These are phyloP conservation scores for Argyrosomus japonicus DNA, from an alignment of 2,113 vertebrate species.

Conservation along the genomic window DNA sequence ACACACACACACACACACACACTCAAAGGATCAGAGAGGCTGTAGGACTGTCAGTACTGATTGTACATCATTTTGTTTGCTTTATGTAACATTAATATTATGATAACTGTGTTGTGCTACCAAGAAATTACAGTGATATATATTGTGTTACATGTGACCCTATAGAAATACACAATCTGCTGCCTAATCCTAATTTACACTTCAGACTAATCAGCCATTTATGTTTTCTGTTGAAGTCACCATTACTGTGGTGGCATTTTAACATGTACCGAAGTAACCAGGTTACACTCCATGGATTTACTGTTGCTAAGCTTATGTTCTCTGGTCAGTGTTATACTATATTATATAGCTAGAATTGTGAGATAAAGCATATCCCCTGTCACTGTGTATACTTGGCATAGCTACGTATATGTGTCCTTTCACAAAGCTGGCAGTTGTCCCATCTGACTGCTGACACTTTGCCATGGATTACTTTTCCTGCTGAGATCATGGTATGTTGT, in stretches of 20 bases:
- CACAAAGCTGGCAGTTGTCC: no score
- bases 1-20: constrained; percentile 47
- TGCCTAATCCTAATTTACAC: neutral
- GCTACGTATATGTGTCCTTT: no score
- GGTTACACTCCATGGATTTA: no score
- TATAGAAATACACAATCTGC: neutral
- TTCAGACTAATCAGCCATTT: neutral
- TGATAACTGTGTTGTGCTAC: neutral
- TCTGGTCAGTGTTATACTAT: no score
- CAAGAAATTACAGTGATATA: neutral
- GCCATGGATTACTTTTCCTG: no score
- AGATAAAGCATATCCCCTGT: no score
- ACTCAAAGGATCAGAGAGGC: constrained; percentile 55
- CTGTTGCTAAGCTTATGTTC: no score
- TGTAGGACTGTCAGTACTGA: constrained; percentile 47
- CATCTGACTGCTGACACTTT: no score
- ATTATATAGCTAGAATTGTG: no score
- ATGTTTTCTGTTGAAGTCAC: neutral
- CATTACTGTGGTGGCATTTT: neutral
- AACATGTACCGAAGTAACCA: no score
- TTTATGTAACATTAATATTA: constrained; percentile 24
- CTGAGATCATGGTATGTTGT: no score
- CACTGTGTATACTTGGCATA: no score
- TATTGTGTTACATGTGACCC: constrained; percentile 1
- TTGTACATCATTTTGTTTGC: constrained; percentile 35